Evolutionary conservation across 2,888 invertebrate genomes (phyloP), one percentile per base, ranked within the genome.

Genomic region (Teleiodes luculella): DNA sequence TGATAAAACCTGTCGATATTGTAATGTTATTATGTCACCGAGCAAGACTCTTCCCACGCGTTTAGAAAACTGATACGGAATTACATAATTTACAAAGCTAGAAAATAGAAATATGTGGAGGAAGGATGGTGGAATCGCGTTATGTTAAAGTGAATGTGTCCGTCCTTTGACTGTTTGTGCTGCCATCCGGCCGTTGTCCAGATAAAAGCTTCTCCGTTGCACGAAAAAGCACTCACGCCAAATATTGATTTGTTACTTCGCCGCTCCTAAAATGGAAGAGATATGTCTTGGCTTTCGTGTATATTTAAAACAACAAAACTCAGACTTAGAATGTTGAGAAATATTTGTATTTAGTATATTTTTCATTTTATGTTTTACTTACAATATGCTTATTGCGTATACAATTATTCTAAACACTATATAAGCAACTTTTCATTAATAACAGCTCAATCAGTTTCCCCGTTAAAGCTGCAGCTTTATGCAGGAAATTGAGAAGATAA

Each of bases 171-270:
- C 80, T 86, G 84, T 87, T 85, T 87, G 86, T 84, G 80, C 77
- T 81, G 77, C 78, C 74, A 80, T 77, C 79, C 80, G 83, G 80
- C 86, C 86, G 86, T 81, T 88, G 88, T 89, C 88, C 89, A 88
- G 88, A 87, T 88, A 89, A 89, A 89, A 89, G 89, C 86, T 89
- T 85, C 86, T 86, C 80, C 76, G 80, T 86, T 86, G 89, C 89
- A 89, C 87, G 88, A 88, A 87, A 89, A 88, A 89, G 88, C 89
- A 89, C 89, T 89, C 86, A 87, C 85, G 76, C 84, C 83, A 87
- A 86, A 88, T 89, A 89, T 89, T 88, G 88, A 89, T 89, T 87
- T 88, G 88, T 87, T 86, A 86, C 87, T 87, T 83, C 70, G 77
- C 74, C 74, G 78, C 78, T 79, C 78, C 83, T 86, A 85, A 86